A percentile compares a stretch with the other conserved stretches of the same genome.
These are phyloP conservation scores for Thelaira solivaga DNA, from an alignment of 2,888 invertebrate species.

Conservation along the genomic window DNA sequence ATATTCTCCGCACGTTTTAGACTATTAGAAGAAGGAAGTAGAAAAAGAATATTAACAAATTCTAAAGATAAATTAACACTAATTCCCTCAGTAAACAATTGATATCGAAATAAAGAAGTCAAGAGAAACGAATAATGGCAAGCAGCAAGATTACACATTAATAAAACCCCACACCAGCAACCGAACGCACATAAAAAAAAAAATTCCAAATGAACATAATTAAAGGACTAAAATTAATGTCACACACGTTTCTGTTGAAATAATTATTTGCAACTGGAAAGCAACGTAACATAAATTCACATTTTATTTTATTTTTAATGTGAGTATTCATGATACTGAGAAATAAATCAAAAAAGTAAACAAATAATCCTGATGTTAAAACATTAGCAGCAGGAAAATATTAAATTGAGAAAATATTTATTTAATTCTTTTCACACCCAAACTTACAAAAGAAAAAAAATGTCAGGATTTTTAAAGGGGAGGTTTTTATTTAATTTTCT, in stretches of 20 bases:
- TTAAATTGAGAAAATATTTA: conserved; percentile 15
- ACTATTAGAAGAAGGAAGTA: not conserved
- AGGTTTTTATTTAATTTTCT: not conserved
- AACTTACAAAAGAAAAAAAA: not conserved
- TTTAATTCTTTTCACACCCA: not conserved
- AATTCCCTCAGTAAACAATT: conserved; percentile 52
- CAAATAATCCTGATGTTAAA: conserved; percentile 48
- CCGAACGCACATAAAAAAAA: not conserved
- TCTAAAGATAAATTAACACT: conserved; percentile 60
- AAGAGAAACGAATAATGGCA: conserved; percentile 20
- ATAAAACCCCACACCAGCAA: conserved; percentile 28
- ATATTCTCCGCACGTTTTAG: conserved; percentile 35
- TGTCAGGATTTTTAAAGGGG: conserved; percentile 12
- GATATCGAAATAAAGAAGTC: conserved; percentile 47
- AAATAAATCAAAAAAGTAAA: conserved; percentile 56
- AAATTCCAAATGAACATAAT: not conserved
- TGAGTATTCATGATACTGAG: not conserved
- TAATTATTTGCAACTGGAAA: conserved; percentile 36
- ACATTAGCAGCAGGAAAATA: conserved; percentile 27
- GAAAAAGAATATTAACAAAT: conserved; percentile 52
- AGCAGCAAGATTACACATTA: conserved; percentile 36
- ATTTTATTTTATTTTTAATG: not conserved
- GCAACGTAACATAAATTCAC: not conserved
- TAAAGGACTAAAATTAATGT: conserved; percentile 42
- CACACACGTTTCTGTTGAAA: conserved; percentile 45